Base-by-base conservation (phyloP, 1,140 invertebrate genomes). In the Drosophila nannoptera region DNA sequence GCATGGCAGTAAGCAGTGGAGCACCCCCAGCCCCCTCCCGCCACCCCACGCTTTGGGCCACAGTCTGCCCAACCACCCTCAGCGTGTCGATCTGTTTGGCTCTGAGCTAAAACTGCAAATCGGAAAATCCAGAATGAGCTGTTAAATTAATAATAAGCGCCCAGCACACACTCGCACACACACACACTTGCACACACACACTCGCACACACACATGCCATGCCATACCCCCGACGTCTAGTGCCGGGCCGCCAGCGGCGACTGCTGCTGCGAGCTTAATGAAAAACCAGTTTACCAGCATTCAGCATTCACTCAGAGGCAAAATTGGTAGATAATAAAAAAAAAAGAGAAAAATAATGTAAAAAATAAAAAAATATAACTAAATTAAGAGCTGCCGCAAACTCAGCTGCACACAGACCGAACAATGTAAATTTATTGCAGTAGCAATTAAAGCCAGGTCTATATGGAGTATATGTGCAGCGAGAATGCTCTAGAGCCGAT, bases 121-220 rank as follows among this genome's bases (percentile, higher is more conserved):
- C 75, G 78, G 78, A 84, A 83, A 83, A 83, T 84, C 78, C 78
- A 83, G 80, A 73, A 83, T 83, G 78, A 83, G 78, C 58, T 84
- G 80, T 83, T 76, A 75, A 78, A 84, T 84, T 83, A 78, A 84
- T 84, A 84, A 83, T 83, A 81, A 83, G 78, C 78, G 35, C 74
- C 77, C 60, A 69, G 52, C 71, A 58, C 62, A 73, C 64, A 75
- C 38, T 38, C 12, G 52, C 46, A 52, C 29, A 33, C 33, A 38
- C 31, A 35, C 38, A 32, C 50, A 32, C 16, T 4, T n/a, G 14
- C 32, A 11, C 36, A 35, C 2, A 31, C 38, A 32, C 50, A 32
- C 16, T 4, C 22, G 14, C 32, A 11, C 36, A 35, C 2, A 31
- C 9, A 5, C 16, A 8, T 7, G 4, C 48, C 36, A 22, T 22